Conservation (phyloP, 1,140 invertebrate genomes). For the Panulirus ornatus region DNA sequence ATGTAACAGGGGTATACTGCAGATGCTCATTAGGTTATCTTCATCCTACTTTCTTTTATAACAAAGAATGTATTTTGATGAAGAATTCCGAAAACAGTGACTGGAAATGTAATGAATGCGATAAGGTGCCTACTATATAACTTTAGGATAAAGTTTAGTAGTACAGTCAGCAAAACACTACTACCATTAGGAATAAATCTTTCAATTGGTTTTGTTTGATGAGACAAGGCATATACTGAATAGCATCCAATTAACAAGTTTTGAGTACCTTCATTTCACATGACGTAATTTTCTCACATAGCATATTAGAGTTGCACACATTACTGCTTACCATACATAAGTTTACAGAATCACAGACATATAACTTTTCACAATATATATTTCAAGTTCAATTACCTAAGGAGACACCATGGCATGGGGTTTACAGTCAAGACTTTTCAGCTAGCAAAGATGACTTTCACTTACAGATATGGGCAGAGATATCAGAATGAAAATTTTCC, state of each 20-base stretch:
- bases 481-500: too few relatives aligned
- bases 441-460: too few relatives aligned
- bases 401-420: constrained; percentile 13
- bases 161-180: neutral
- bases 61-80: constrained; percentile 21
- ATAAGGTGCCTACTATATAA: neutral
- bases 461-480: too few relatives aligned
- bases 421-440: too few relatives aligned
- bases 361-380: constrained; percentile 22
- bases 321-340: constrained; percentile 25
- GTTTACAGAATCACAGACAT: constrained; percentile 50
- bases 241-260: neutral
- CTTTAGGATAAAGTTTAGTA: neutral
- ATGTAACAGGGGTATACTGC: neutral
- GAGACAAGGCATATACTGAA: neutral
- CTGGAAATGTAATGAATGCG: neutral
- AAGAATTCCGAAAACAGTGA: neutral
- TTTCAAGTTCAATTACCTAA: constrained; percentile 3
- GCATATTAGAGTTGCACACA: constrained; percentile 53
- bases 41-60: constrained; percentile 26
- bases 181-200: neutral
- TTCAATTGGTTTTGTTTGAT: neutral
- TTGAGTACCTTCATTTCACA: constrained; percentile 22
- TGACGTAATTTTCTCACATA: constrained; percentile 45
- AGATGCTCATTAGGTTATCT: neutral